Conservation (phyloP, 1,140 invertebrate species). For the Ganaspis sp. region DNA sequence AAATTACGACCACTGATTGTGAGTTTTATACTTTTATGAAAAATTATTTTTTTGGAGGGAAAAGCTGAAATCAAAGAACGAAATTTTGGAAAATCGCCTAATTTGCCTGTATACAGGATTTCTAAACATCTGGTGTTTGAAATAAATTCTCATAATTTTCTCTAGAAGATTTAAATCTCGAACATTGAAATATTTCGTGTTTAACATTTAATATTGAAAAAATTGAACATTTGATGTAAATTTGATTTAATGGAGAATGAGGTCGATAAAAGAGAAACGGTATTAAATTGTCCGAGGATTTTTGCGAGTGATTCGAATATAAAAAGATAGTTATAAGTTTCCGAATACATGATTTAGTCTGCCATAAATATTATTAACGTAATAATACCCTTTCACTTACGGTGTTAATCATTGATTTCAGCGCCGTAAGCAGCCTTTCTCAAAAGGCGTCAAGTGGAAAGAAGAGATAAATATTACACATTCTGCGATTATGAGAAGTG, state of each 20-base stretch:
- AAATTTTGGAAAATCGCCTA: too few species aligned
- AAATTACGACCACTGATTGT: too few species aligned
- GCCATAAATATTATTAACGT: conserved; percentile 9
- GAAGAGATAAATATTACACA: conserved; percentile 29
- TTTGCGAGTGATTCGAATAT: neutral
- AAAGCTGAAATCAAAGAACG: too few species aligned
- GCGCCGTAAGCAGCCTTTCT: conserved; percentile 19
- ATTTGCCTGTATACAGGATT: too few species aligned
- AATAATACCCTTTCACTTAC: conserved; percentile 23
- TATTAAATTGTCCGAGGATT: neutral
- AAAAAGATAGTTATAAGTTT: conserved; percentile 15
- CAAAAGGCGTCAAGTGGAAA: conserved; percentile 12
- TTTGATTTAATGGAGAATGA: neutral
- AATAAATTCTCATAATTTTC: too few species aligned
- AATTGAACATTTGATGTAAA: too few species aligned
- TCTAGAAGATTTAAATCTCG: too few species aligned
- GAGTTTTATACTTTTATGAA: too few species aligned
- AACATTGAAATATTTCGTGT: too few species aligned
- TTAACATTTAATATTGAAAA: too few species aligned
- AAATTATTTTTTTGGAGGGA: too few species aligned
- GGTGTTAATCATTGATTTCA: conserved; percentile 25
- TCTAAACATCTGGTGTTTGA: too few species aligned
- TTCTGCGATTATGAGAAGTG: neutral
- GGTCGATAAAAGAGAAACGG: neutral
- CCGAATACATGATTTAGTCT: conserved; percentile 9